These are phyloP conservation scores for Meiosimyza decipiens DNA, from an alignment of 2,888 invertebrate genomes.

Conservation along the genomic window DNA sequence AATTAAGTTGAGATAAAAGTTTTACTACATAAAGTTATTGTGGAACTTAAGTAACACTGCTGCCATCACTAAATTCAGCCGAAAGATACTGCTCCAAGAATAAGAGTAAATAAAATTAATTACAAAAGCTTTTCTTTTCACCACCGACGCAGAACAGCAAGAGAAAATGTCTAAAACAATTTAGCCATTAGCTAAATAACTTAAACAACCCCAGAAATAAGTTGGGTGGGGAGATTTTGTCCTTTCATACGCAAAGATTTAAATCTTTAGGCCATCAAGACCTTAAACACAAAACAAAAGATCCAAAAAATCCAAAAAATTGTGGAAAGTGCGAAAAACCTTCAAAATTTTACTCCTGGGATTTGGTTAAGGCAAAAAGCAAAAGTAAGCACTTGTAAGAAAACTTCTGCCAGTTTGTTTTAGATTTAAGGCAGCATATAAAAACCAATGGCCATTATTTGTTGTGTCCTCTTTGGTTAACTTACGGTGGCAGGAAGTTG, in stretches of 20 bases:
- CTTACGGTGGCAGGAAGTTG: neutral
- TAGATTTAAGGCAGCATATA: no score
- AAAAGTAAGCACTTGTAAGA: no score
- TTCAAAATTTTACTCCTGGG: no score
- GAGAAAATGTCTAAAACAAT: slow-evolving; percentile 33
- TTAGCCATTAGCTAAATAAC: slow-evolving; percentile 38
- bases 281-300: no score
- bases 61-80: no score
- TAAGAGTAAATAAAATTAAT: slow-evolving; percentile 35
- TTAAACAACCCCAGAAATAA: neutral
- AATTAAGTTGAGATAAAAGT: slow-evolving; percentile 48
- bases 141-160: neutral
- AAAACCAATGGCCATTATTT: slow-evolving; percentile 4
- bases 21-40: slow-evolving; percentile 43
- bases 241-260: neutral
- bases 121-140: slow-evolving; percentile 30
- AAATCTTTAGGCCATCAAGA: no score
- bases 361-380: no score
- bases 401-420: no score
- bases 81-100: neutral
- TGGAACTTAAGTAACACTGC: neutral
- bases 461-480: slow-evolving; percentile 39
- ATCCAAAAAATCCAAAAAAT: no score
- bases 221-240: neutral
- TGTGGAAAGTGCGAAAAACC: no score